Conservation (phyloP, 2,797 vertebrate genomes). For the Argentina silus region DNA sequence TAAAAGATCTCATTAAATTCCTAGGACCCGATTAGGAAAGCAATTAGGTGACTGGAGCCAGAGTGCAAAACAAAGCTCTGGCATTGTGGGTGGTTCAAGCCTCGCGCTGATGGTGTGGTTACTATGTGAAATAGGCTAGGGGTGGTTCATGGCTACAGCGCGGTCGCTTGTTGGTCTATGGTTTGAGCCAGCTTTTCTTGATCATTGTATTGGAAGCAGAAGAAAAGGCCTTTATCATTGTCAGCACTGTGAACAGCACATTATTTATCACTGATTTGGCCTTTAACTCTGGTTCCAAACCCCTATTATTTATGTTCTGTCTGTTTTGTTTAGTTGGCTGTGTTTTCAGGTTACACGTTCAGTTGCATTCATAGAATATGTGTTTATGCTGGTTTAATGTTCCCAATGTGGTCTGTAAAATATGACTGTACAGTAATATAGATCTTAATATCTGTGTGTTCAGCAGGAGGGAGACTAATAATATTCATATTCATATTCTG, state of each 20-base stretch:
- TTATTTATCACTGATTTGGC: not conserved
- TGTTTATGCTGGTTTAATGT: constrained; percentile 12
- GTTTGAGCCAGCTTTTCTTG: not conserved
- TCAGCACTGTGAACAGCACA: not conserved
- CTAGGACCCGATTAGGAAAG: not conserved
- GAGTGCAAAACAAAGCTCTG: not conserved
- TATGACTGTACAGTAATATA: constrained; percentile 24
- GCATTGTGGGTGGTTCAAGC: not conserved
- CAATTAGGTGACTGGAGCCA: constrained; percentile 10
- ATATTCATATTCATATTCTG: constrained; percentile 17
- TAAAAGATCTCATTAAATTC: constrained; percentile 14
- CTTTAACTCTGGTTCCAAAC: not conserved
- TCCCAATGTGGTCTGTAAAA: constrained; percentile 22
- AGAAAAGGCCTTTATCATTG: not conserved
- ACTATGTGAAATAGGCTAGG: too few species aligned
- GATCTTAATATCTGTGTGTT: constrained; percentile 27
- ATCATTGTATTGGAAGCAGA: not conserved
- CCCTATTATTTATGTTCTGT: not conserved
- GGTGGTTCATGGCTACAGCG: too few species aligned
- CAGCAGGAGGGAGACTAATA: constrained; percentile 17
- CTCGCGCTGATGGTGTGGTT: not conserved
- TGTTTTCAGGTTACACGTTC: not conserved
- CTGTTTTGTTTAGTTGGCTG: not conserved
- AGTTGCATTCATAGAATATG: not conserved
- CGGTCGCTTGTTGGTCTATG: not conserved